Conservation (phyloP, 2,797 vertebrate genomes). For the Phrynocephalus forsythii region DNA sequence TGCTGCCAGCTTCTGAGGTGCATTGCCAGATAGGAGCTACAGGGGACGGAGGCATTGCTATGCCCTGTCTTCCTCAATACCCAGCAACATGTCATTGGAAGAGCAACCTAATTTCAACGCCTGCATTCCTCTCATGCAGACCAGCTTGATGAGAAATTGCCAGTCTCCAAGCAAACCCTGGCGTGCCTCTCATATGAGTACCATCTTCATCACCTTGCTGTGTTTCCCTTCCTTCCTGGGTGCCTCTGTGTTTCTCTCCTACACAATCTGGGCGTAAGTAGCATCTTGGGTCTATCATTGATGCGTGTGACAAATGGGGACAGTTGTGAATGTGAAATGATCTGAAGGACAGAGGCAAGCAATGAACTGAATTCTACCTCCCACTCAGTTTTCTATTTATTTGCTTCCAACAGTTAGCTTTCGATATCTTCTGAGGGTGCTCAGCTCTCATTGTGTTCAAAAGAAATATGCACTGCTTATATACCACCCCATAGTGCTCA, state of each 20-base stretch:
- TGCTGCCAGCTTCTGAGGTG: not conserved
- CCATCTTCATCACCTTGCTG: conserved; percentile 90
- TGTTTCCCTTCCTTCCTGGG: conserved; percentile 94
- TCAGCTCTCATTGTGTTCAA: not conserved
- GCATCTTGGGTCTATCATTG: not conserved
- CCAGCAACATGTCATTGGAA: not conserved
- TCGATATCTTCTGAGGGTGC: not conserved
- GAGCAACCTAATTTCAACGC: fast-evolving
- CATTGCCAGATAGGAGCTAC: not conserved
- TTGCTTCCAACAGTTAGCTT: not conserved
- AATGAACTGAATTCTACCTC: not conserved
- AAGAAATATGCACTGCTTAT: no score
- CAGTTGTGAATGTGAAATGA: no score
- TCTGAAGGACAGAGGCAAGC: no score
- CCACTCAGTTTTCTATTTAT: not conserved
- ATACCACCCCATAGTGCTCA: no score
- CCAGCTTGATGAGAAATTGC: conserved; percentile 93
- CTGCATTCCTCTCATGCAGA: conserved; percentile 73
- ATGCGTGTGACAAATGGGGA: no score
- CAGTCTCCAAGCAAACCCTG: conserved; percentile 90
- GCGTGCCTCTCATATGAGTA: conserved; percentile 91
- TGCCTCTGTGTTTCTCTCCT: conserved; percentile 86
- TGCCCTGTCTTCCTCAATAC: no score
- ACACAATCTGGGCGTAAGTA: conserved; percentile 93
- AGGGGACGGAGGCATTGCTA: not conserved